These are phyloP conservation scores for Petrosia ficiformis DNA, from an alignment of 37 sponge, comb jelly and placozoan species.

Conservation along the genomic window DNA sequence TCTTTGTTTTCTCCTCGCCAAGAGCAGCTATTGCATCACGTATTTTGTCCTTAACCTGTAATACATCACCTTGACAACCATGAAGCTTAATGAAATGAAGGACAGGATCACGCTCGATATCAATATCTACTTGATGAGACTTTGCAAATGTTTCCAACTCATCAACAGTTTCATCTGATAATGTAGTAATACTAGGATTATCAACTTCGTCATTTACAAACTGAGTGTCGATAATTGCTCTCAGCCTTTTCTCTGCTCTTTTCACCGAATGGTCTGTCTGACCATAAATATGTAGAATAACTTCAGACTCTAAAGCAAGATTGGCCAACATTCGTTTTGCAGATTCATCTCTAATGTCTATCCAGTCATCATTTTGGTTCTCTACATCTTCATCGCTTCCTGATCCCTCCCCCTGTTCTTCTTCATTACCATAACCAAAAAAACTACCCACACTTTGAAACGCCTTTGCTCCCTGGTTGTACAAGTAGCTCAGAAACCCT, in stretches of 20 bases:
- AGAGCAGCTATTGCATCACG: constrained; percentile 4
- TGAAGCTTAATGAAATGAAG: constrained; percentile 15
- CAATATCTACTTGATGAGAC: constrained; percentile 15
- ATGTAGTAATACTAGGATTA: constrained; percentile 14
- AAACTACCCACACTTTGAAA: background rate
- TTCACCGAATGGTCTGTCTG: constrained; percentile 7
- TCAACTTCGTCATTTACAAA: constrained; percentile 14
- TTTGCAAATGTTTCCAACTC: constrained; percentile 3
- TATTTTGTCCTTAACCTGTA: constrained; percentile 13
- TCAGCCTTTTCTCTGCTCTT: constrained; percentile 10
- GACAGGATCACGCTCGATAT: constrained; percentile 23
- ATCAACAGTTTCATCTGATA: background rate
- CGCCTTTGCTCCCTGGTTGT: too few relatives aligned
- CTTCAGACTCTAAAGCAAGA: constrained; percentile 1
- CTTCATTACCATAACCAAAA: background rate
- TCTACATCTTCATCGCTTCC: background rate
- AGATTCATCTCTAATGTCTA: background rate
- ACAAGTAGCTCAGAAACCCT: background rate
- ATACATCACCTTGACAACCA: constrained; percentile 13
- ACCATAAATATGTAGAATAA: constrained; percentile 26
- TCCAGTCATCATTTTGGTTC: background rate
- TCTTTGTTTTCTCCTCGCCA: background rate
- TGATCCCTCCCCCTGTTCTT: background rate
- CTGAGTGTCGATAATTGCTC: constrained; percentile 2
- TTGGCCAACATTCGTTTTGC: background rate